Evolutionary conservation across 1,140 invertebrate species (phyloP), one percentile per base, ranked within the genome.

Genomic region (Dendrolimus kikuchii): DNA sequence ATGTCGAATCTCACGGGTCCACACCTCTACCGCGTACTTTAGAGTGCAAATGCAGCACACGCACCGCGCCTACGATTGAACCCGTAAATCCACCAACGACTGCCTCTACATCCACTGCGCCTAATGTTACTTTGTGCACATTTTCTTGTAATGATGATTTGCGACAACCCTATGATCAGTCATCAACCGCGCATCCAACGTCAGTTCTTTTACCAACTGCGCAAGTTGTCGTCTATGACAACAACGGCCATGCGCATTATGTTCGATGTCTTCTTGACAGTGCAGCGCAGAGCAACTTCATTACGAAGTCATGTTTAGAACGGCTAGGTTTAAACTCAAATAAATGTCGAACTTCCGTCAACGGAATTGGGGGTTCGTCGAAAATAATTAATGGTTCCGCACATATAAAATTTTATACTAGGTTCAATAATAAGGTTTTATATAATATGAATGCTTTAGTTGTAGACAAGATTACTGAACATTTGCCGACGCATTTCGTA

Each of bases 221-320:
- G 23, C 23, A 23, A 3, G 23, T 23, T 23, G 23, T 23, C 23
- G 23, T 23, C 23, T 23, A 23, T 23, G 23, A 23, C 23, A 23
- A 23, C 23, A 23, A 23, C 23, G 23, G 23, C 1, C 23, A 23
- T 23, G 23, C 23, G 23, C 23, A 23, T 2, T 3, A 23, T 23
- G 23, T 23, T 23, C 23, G 23, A 23, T 23, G 23, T 23, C 23
- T 23, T 23, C 23, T 23, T 57, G 59, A 61, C 51, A 54, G 40
- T 36, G 59, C 47, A n/a, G 55, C 56, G 4, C 55, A 62, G 56
- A 58, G 48, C 36, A 52, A 59, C 50, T 63, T 63, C 40, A 45
- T 64, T 45, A 56, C 57, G 8, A 8, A 48, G 5, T 44, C 47
- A 8, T 61, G 59, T 54, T 57, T 47, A 47, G 45, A 57, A 40